These are phyloP conservation scores for Aegypius monachus DNA, from an alignment of 2,113 vertebrate species.

Conservation along the genomic window DNA sequence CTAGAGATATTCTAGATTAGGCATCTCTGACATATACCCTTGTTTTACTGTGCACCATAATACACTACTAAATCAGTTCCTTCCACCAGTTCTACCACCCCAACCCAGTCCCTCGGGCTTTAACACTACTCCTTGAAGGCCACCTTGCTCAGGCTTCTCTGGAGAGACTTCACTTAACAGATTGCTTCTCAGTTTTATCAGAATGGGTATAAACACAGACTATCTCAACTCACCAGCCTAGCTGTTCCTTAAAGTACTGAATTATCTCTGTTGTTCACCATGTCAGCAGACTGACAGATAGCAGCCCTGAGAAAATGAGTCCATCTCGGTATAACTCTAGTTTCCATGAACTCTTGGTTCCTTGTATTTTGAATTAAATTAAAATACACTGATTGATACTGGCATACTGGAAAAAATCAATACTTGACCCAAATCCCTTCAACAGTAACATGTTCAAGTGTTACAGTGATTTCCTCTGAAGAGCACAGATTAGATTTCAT, in stretches of 20 bases:
- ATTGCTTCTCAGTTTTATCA: constrained; percentile 3
- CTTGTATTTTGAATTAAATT: constrained; percentile 42
- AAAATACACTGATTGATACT: constrained; percentile 42
- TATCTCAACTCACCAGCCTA: background rate
- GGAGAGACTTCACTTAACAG: background rate
- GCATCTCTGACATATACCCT: background rate
- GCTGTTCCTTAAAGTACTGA: background rate
- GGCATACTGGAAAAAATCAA: constrained; percentile 17
- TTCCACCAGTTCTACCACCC: background rate
- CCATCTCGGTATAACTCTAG: background rate
- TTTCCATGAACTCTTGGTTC: background rate
- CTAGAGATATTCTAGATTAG: background rate
- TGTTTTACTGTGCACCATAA: background rate
- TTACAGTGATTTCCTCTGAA: background rate
- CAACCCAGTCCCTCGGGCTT: background rate
- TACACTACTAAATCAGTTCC: background rate
- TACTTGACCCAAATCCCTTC: constrained; percentile 17
- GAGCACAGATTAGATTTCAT: constrained; percentile 24
- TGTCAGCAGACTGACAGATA: background rate
- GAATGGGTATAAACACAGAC: background rate
- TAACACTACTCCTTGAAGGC: background rate
- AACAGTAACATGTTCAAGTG: background rate
- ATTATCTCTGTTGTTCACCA: background rate
- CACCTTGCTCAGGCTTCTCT: background rate
- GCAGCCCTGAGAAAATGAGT: background rate